A percentile compares a stretch with the other conserved stretches of the same genome.
phyloP scores from a whole-genome alignment of 1,140 invertebrate species.

The Drosophila punjabiensis region DNA sequence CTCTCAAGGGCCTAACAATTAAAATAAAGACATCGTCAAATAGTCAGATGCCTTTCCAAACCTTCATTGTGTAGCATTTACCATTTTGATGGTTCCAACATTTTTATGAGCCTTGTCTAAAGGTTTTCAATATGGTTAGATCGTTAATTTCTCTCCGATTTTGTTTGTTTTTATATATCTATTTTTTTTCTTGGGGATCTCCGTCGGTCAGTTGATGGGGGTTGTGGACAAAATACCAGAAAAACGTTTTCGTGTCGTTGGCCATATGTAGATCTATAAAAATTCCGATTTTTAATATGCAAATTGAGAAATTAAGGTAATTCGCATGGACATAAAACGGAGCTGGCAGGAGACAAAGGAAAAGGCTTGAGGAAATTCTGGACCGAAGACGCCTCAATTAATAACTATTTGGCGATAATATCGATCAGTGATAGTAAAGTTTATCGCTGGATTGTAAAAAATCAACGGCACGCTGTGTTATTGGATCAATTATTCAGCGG shows the following conservation, averaged over 20 bases:
- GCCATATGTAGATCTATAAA: slow-evolving; percentile 40
- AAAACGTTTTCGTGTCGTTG: slow-evolving; percentile 61
- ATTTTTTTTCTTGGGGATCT: slow-evolving; percentile 16
- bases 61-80: slow-evolving; percentile 51
- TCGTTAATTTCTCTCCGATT: slow-evolving; percentile 51
- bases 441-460: slow-evolving; percentile 78
- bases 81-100: slow-evolving; percentile 57
- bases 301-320: slow-evolving; percentile 59
- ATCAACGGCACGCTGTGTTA: slow-evolving; percentile 79
- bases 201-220: slow-evolving; percentile 4
- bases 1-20: not conserved
- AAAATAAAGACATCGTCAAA: slow-evolving; percentile 42
- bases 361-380: slow-evolving; percentile 45
- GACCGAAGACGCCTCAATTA: slow-evolving; percentile 52
- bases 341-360: slow-evolving; percentile 40
- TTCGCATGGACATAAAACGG: slow-evolving; percentile 36
- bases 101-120: slow-evolving; percentile 60
- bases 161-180: not conserved
- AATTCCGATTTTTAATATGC: slow-evolving; percentile 65
- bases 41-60: slow-evolving; percentile 32
- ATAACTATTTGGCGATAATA: slow-evolving; percentile 82
- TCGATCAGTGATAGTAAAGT: slow-evolving; percentile 74
- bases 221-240: slow-evolving; percentile 65
- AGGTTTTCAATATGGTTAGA: slow-evolving; percentile 51
- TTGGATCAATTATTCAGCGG: slow-evolving; percentile 75